Evolutionary conservation across 2,888 invertebrate genomes (phyloP).

Genomic region (Leucophora obtusa): DNA sequence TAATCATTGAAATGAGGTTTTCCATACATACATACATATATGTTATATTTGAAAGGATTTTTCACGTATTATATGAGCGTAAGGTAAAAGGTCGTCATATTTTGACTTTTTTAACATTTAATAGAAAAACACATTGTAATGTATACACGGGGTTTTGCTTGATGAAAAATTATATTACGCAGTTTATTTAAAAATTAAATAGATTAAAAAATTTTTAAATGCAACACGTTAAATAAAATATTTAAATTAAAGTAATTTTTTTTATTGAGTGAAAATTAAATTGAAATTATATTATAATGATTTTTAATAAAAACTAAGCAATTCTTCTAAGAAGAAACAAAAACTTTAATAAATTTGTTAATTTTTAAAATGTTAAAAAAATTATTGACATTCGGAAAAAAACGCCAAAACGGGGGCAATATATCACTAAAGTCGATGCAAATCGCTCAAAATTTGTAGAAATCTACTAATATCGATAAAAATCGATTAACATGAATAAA

Average conservation of each 20-base stretch:
- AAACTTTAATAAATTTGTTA: too few relatives aligned
- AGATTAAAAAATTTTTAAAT: too few relatives aligned
- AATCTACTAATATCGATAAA: too few relatives aligned
- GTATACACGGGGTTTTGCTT: neutral
- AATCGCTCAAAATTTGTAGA: too few relatives aligned
- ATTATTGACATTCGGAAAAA: too few relatives aligned
- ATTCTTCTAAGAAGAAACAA: too few relatives aligned
- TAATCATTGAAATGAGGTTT: neutral
- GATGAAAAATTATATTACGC: neutral
- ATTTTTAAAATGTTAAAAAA: too few relatives aligned
- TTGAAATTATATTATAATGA: neutral
- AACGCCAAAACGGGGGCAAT: too few relatives aligned
- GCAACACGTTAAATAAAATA: too few relatives aligned
- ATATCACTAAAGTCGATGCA: too few relatives aligned
- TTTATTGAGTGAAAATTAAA: neutral
- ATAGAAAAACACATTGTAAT: neutral
- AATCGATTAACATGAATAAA: too few relatives aligned
- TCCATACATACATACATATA: neutral
- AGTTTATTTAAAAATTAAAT: conserved; percentile 20
- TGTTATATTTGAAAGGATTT: neutral
- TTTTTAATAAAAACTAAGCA: neutral
- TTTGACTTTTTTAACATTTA: neutral
- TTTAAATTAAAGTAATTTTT: neutral
- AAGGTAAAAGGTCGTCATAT: conserved; percentile 2
- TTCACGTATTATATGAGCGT: neutral